phyloP scores from a whole-genome alignment of 2,888 invertebrate species.

The Lymantria dispar region DNA sequence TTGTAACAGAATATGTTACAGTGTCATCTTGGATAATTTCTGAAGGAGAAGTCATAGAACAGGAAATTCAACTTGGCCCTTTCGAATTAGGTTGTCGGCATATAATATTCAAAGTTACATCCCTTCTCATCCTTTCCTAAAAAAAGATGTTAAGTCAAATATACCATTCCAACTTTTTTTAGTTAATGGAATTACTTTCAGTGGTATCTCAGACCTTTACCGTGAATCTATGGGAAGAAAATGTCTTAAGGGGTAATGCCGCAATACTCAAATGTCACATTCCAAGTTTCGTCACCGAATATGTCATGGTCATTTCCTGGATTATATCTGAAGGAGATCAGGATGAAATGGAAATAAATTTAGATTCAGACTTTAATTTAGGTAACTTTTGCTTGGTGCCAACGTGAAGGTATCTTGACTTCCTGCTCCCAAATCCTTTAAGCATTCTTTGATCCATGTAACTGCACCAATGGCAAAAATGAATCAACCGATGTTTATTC shows the following conservation, averaged over 20 bases:
- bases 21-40: conserved; percentile 94
- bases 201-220: conserved; percentile 95
- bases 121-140: conserved; percentile 2
- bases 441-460: background rate
- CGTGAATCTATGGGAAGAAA: conserved; percentile 96
- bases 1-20: conserved; percentile 94
- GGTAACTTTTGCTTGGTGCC: conserved; percentile 43
- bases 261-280: conserved; percentile 96
- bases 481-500: background rate
- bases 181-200: conserved; percentile 55
- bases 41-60: conserved; percentile 83
- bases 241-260: conserved; percentile 94
- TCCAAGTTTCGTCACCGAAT: conserved; percentile 96
- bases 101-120: background rate
- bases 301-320: conserved; percentile 93
- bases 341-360: conserved; percentile 73
- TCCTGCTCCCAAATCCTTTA: conserved; percentile 20
- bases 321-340: conserved; percentile 85
- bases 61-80: conserved; percentile 62
- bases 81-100: conserved; percentile 59
- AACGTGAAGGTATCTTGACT: conserved; percentile 9
- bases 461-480: background rate
- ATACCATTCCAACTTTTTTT: background rate
- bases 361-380: conserved; percentile 67
- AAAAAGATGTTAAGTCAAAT: conserved; percentile 2